A percentile compares a stretch with the other conserved stretches of the same genome.
phyloP scores from a whole-genome alignment of 2,797 vertebrate species.

The Lagorchestes hirsutus region DNA sequence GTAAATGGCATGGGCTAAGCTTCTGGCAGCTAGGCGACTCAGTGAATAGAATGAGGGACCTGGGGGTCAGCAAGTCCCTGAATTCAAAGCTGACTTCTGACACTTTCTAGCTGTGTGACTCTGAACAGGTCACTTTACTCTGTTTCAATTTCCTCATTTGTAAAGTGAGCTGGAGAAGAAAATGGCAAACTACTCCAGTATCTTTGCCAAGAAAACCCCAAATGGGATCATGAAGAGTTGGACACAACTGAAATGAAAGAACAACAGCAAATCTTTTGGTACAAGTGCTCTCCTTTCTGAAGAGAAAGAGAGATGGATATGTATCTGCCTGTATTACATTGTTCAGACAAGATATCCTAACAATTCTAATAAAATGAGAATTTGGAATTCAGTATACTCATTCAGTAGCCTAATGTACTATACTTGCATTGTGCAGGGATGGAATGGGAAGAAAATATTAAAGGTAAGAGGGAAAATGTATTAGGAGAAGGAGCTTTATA shows the following conservation, averaged over 20 bases:
- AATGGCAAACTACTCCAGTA: background rate
- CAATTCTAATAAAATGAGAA: background rate
- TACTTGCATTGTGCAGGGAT: background rate
- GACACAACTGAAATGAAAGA: background rate
- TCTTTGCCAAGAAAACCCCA: background rate
- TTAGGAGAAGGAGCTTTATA: background rate
- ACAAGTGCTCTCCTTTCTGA: background rate
- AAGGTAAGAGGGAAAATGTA: too few species aligned
- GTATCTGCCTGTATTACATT: background rate
- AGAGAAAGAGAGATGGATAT: background rate
- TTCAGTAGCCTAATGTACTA: background rate
- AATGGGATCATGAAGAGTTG: background rate
- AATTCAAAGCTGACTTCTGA: background rate
- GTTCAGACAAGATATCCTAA: background rate
- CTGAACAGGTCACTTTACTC: background rate
- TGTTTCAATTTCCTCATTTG: background rate
- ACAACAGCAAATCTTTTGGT: background rate
- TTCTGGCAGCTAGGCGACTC: background rate
- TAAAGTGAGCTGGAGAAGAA: background rate
- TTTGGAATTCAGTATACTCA: background rate
- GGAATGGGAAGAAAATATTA: background rate
- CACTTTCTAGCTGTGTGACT: background rate
- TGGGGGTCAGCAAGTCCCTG: background rate
- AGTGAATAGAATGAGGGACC: background rate
- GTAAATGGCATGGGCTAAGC: background rate